A percentile compares a stretch with the other conserved stretches of the same genome.
Conservation (phyloP, 2,797 vertebrate species). For the Mionectes olivaceus region DNA sequence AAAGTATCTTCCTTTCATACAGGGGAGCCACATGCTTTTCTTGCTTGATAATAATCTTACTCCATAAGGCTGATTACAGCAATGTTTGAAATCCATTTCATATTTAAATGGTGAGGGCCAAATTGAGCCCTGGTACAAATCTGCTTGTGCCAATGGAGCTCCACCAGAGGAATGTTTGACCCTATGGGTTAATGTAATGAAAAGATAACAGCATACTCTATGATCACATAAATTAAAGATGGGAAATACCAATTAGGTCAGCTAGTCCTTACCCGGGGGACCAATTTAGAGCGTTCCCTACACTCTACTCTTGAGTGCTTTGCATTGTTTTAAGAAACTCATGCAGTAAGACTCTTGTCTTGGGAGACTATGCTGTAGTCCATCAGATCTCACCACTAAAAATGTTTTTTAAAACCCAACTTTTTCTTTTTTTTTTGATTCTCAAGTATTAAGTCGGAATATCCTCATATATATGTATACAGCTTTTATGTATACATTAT, state of each 20-base stretch:
- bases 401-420: background rate
- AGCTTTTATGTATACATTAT: background rate
- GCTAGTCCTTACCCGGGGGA: constrained; percentile 30
- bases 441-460: background rate
- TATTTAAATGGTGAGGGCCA: constrained; percentile 25
- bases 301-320: constrained; percentile 45
- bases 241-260: constrained; percentile 70
- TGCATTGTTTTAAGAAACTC: constrained; percentile 62
- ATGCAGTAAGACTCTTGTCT: background rate
- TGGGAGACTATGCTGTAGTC: background rate
- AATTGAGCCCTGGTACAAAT: background rate
- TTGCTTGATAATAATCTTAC: background rate
- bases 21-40: background rate
- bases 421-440: background rate
- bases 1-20: constrained; percentile 3
- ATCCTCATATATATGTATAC: background rate
- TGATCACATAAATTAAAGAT: constrained; percentile 72
- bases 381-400: background rate
- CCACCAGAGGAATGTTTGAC: constrained; percentile 46
- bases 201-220: constrained; percentile 63
- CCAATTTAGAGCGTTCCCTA: constrained; percentile 58
- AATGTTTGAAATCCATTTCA: constrained; percentile 13
- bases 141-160: constrained; percentile 29
- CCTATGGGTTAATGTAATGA: constrained; percentile 67
- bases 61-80: background rate